Conservation (phyloP, 1,140 invertebrate genomes). For the Ruditapes philippinarum region DNA sequence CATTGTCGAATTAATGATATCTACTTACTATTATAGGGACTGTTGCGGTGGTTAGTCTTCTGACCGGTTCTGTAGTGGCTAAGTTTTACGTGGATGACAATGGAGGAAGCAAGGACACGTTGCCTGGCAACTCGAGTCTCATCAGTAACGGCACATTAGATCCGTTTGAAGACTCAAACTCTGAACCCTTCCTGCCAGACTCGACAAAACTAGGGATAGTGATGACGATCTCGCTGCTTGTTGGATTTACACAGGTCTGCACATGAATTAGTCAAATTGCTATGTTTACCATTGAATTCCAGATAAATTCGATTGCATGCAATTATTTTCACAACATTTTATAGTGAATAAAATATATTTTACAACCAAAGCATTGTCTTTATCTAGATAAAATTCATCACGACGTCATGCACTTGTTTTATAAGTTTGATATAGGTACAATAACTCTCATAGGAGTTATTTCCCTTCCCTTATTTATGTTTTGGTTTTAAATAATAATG, state of each 20-base stretch:
- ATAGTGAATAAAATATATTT: too few relatives aligned
- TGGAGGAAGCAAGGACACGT: background rate
- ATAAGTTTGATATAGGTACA: too few relatives aligned
- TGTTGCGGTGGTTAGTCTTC: constrained; percentile 82
- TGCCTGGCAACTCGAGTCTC: background rate
- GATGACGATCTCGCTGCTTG: constrained; percentile 76
- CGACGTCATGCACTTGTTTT: too few relatives aligned
- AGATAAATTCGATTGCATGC: too few relatives aligned
- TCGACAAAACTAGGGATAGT: constrained; percentile 77
- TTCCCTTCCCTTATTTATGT: too few relatives aligned
- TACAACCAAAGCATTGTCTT: too few relatives aligned
- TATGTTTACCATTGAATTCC: too few relatives aligned
- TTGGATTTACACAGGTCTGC: constrained; percentile 80
- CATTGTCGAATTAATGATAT: too few relatives aligned
- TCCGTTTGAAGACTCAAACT: background rate
- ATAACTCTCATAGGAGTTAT: too few relatives aligned
- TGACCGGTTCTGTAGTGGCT: constrained; percentile 80
- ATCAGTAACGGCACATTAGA: background rate
- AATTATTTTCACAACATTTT: too few relatives aligned
- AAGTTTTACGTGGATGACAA: constrained; percentile 62
- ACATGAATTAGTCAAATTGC: background rate
- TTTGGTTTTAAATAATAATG: too few relatives aligned
- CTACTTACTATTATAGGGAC: constrained; percentile 75
- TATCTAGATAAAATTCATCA: too few relatives aligned
- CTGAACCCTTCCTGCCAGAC: constrained; percentile 11